These are phyloP conservation scores for Monarcha castaneiventris DNA, from an alignment of 2,113 vertebrate genomes.

Conservation along the genomic window DNA sequence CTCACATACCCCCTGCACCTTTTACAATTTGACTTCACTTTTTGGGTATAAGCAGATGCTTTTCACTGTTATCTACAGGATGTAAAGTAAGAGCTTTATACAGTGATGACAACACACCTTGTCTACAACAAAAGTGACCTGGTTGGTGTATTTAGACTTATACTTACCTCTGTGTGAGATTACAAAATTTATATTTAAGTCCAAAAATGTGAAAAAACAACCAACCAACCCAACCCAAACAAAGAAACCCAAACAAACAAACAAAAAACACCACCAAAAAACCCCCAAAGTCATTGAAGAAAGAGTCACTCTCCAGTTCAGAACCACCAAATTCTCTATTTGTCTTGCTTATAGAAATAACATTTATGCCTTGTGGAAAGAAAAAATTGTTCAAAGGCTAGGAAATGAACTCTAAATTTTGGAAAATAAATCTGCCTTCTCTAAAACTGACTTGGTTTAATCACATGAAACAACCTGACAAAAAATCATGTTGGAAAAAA, in stretches of 20 bases:
- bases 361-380: not conserved
- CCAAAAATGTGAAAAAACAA: not conserved
- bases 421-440: not conserved
- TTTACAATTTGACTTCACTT: not conserved
- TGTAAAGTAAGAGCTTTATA: not conserved
- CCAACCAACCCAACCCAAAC: too few relatives aligned
- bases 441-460: not conserved
- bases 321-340: not conserved
- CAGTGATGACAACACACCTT: rapidly evolving
- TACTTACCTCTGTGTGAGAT: not conserved
- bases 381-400: not conserved
- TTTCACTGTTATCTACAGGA: not conserved
- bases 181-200: not conserved
- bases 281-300: not conserved
- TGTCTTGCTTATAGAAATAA: not conserved
- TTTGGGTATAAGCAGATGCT: not conserved
- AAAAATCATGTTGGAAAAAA: not conserved
- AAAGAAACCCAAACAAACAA: not conserved
- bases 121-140: not conserved
- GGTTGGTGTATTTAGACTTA: not conserved
- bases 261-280: not conserved
- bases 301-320: not conserved
- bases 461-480: not conserved
- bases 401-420: not conserved
- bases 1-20: not conserved